Base-by-base conservation (phyloP, 1,140 invertebrate genomes). In the Drosophila melanica region DNA sequence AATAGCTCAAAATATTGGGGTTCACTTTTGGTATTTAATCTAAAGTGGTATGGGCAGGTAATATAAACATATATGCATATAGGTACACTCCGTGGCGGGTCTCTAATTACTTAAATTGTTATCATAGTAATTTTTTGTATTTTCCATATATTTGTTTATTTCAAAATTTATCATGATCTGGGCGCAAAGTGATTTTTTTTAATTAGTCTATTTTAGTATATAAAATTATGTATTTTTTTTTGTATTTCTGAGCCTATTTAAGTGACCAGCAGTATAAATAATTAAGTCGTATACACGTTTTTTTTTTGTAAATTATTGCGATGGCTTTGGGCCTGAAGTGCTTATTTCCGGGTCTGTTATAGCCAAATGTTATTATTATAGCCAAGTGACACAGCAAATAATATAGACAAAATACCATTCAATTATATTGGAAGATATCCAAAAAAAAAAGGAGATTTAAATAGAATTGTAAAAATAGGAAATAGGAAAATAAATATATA, bases 1-100 rank as follows among this genome's bases (percentile, higher is more conserved):
- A 5, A 1, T 45, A 11, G 44, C 9, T 12, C 20, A 39, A 48
- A 27, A 23, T 50, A 64, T 35, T 7, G 20, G 23, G n/a, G n/a
- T 45, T 30, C 58, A 45, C 33, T 64, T 64, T 45, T 42, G 47
- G 41, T 59, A 60, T 65, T 75, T 75, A 71, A 75, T 75, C 67
- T 75, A 10, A 42, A 70, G 53, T 65, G 35, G 6, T 39, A 37
- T 18, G 30, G 1, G 30, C 33, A 23, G 16, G 7, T n/a, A 27
- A 8, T 8, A 35, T 9, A 51, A 39, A 39, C 14, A 41, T 23
- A 12, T 11, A 39, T 27, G 18, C 10, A 12, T 18, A 18, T 44
- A 44, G 7, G 50, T 33, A 65, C 63, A 65, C 10, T 47, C 16
- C 42, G 42, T 0, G 11, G 1, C 42, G 47, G 4, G 6, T 41